Evolutionary conservation across 2,888 invertebrate genomes (phyloP).

Genomic region (Ecdyonurus torrentis): DNA sequence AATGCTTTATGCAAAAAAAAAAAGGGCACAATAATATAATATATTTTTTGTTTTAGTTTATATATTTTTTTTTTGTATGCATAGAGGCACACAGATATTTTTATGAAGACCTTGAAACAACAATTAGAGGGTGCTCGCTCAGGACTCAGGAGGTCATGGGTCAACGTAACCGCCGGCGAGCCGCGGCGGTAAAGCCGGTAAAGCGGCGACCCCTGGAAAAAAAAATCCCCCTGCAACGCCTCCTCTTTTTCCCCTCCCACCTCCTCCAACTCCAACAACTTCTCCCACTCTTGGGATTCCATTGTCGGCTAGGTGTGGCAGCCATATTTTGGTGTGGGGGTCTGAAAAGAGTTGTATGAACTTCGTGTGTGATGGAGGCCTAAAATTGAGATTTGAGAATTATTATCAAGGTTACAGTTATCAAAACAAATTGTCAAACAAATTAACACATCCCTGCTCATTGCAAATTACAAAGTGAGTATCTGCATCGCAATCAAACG

Average conservation of each 20-base stretch:
- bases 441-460: neutral
- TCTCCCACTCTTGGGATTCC: conserved; percentile 18
- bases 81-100: too few relatives aligned
- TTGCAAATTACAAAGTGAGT: neutral
- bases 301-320: conserved; percentile 20
- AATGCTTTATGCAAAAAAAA: too few relatives aligned
- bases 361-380: neutral
- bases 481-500: neutral
- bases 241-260: neutral
- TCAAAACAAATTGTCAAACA: neutral
- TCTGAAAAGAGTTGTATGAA: neutral
- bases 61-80: too few relatives aligned
- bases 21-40: too few relatives aligned
- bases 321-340: conserved; percentile 20
- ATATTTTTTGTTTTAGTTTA: too few relatives aligned
- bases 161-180: too few relatives aligned
- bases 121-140: too few relatives aligned
- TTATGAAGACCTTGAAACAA: too few relatives aligned
- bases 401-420: neutral
- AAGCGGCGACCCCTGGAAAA: neutral
- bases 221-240: neutral
- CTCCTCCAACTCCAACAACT: conserved; percentile 8
- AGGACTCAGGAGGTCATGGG: too few relatives aligned
- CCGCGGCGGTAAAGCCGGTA: too few relatives aligned
- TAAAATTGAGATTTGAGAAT: neutral